Evolutionary conservation across 2,888 invertebrate species (phyloP).

Genomic region (Bombyx huttoni): DNA sequence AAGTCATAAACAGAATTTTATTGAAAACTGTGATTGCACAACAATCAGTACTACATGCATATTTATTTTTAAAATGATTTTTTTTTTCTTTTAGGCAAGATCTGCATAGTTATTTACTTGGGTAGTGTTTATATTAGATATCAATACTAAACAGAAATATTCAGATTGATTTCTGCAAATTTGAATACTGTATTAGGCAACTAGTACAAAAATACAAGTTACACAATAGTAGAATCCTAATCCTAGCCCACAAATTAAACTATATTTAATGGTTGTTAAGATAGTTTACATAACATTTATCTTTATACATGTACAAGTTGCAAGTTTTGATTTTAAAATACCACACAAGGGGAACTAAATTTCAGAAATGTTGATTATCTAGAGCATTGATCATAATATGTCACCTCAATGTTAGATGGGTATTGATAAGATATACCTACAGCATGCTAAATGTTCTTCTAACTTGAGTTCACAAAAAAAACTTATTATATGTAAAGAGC

Average conservation of each 20-base stretch:
- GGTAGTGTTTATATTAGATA: background rate
- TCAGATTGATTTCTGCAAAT: too few relatives aligned
- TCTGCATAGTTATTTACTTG: background rate
- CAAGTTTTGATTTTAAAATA: background rate
- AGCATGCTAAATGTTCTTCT: too few relatives aligned
- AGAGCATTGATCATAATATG: slow-evolving; percentile 16
- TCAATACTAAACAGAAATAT: background rate
- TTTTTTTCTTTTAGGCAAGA: background rate
- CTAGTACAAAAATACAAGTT: too few relatives aligned
- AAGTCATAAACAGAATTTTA: slow-evolving; percentile 57
- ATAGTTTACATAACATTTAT: too few relatives aligned
- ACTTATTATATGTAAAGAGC: too few relatives aligned
- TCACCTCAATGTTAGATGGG: slow-evolving; percentile 14
- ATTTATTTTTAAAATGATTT: slow-evolving; percentile 8
- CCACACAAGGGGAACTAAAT: background rate
- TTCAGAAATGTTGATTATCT: slow-evolving; percentile 4
- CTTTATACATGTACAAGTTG: too few relatives aligned
- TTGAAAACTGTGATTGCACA: slow-evolving; percentile 66
- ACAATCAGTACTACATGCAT: slow-evolving; percentile 46
- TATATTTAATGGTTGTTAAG: too few relatives aligned
- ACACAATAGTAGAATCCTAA: too few relatives aligned
- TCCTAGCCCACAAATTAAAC: too few relatives aligned
- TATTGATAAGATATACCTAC: slow-evolving; percentile 16
- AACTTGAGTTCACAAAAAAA: too few relatives aligned
- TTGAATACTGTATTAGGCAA: too few relatives aligned